These are phyloP conservation scores for Andricus grossulariae DNA, from an alignment of 1,140 invertebrate species.

Conservation along the genomic window DNA sequence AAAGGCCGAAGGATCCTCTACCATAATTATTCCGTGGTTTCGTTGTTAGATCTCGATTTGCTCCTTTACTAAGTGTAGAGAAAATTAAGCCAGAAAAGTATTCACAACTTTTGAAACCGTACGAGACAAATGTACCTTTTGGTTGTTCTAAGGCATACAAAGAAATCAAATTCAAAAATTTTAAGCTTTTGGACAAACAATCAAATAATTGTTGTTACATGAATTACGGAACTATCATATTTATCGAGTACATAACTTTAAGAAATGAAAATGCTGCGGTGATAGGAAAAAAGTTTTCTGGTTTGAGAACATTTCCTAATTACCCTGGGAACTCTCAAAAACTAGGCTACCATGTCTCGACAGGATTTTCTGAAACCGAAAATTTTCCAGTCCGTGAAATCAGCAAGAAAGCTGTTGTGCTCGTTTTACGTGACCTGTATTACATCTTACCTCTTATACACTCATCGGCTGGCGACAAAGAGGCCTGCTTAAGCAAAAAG, in stretches of 20 bases:
- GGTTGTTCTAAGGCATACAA: too few species aligned
- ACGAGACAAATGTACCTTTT: conserved; percentile 7
- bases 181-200: conserved; percentile 1
- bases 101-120: neutral
- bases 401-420: conserved; percentile 31
- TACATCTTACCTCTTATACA: conserved; percentile 6
- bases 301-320: conserved; percentile 20
- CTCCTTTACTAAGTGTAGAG: neutral
- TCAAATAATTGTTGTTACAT: conserved; percentile 32
- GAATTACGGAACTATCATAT: conserved; percentile 23
- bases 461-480: neutral
- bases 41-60: conserved; percentile 33
- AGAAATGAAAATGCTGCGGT: conserved; percentile 12
- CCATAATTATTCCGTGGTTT: conserved; percentile 34
- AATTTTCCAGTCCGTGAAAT: neutral
- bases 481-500: too few species aligned
- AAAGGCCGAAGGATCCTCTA: conserved; percentile 37
- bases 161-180: too few species aligned
- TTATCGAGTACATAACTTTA: conserved; percentile 14
- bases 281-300: conserved; percentile 26
- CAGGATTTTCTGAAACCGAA: neutral
- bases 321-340: conserved; percentile 29
- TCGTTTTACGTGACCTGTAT: neutral
- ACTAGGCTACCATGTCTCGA: conserved; percentile 27
- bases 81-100: conserved; percentile 11